These are phyloP conservation scores for Speoplatyrhinus poulsoni DNA, from an alignment of 2,113 vertebrate genomes.

Conservation along the genomic window DNA sequence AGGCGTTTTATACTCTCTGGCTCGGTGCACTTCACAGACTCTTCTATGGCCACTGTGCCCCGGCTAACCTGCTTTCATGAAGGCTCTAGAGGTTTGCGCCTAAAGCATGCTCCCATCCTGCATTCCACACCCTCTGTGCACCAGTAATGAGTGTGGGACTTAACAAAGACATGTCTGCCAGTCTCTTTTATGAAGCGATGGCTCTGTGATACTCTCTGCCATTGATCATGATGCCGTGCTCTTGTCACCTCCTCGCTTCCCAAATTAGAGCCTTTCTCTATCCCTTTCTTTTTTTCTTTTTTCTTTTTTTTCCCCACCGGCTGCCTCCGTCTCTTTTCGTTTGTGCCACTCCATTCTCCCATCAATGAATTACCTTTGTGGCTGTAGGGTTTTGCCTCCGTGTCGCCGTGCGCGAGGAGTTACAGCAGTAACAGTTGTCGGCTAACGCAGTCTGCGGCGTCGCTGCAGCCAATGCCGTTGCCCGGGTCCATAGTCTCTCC, in stretches of 20 bases:
- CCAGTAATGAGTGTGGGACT: slow-evolving; percentile 69
- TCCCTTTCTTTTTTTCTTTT: not conserved
- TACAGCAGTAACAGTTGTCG: slow-evolving; percentile 27
- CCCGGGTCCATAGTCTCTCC: slow-evolving; percentile 37
- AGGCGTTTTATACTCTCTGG: slow-evolving; percentile 61
- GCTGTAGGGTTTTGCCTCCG: slow-evolving; percentile 12
- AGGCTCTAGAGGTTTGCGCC: slow-evolving; percentile 61
- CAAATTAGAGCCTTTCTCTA: slow-evolving; percentile 55
- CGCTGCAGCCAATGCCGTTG: slow-evolving; percentile 30
- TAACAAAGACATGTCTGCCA: slow-evolving; percentile 63
- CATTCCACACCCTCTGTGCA: slow-evolving; percentile 37
- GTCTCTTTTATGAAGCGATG: slow-evolving; percentile 51
- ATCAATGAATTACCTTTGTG: slow-evolving; percentile 28
- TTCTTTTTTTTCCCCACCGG: not conserved
- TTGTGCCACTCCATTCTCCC: slow-evolving; percentile 15
- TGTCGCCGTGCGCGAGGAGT: not conserved
- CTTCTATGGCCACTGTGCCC: slow-evolving; percentile 57
- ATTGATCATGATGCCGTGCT: slow-evolving; percentile 63
- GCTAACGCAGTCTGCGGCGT: slow-evolving; percentile 50
- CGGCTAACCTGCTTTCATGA: slow-evolving; percentile 56
- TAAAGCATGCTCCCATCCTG: slow-evolving; percentile 50
- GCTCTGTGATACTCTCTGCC: slow-evolving; percentile 54
- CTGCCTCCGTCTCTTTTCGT: slow-evolving; percentile 8
- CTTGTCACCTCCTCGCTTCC: slow-evolving; percentile 44
- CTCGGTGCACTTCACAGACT: slow-evolving; percentile 53